Conservation (phyloP, 2,797 vertebrate species). For the Salarias fasciatus region DNA sequence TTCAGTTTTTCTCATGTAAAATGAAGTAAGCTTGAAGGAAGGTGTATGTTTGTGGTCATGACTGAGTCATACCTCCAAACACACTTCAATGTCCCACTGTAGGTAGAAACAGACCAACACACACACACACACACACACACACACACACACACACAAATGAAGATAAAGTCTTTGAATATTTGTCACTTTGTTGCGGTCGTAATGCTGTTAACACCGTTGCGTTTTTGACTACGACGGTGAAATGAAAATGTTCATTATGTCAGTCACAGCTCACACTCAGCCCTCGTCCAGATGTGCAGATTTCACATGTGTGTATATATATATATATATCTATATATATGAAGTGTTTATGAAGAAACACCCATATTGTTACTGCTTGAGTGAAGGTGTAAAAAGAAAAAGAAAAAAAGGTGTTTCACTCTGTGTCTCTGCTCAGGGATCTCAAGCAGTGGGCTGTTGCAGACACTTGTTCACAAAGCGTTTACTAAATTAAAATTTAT, state of each 20-base stretch:
- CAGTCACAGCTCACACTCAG: slow-evolving; percentile 26
- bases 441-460: slow-evolving; percentile 88
- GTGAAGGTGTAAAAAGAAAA: slow-evolving; percentile 67
- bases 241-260: slow-evolving; percentile 39
- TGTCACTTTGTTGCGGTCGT: slow-evolving; percentile 21
- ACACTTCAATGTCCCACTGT: not conserved
- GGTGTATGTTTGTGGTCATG: slow-evolving; percentile 25
- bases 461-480: slow-evolving; percentile 90
- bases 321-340: too few species aligned
- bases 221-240: slow-evolving; percentile 67
- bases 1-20: slow-evolving; percentile 35
- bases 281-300: slow-evolving; percentile 14
- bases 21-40: slow-evolving; percentile 43
- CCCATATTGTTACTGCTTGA: slow-evolving; percentile 61
- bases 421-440: slow-evolving; percentile 98
- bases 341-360: slow-evolving; percentile 68
- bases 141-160: slow-evolving; percentile 13
- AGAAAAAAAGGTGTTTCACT: slow-evolving; percentile 77
- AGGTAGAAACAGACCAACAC: not conserved
- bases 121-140: slow-evolving; percentile 12
- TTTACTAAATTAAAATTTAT: slow-evolving; percentile 99
- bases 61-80: too few species aligned
- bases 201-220: slow-evolving; percentile 64
- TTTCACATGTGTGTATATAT: slow-evolving; percentile 55
- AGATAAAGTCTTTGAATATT: not conserved